Percentiles rank a stretch among this genome's conserved stretches.
Evolutionary conservation across 2,113 vertebrate species (phyloP).

Genomic region (Seriola quinqueradiata): DNA sequence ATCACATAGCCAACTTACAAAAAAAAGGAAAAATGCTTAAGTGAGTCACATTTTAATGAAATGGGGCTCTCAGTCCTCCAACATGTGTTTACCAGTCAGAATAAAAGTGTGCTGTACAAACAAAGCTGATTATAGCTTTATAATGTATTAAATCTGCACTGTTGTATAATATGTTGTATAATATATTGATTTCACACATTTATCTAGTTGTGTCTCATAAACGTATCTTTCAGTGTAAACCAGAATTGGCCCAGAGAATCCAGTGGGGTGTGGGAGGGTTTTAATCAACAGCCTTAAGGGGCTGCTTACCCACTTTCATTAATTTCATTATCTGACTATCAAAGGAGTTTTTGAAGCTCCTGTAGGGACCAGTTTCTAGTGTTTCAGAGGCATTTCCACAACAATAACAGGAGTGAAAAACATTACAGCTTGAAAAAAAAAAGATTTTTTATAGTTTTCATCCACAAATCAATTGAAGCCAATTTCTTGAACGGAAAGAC

Average conservation of each 20-base stretch:
- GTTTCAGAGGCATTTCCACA: slow-evolving; percentile 1
- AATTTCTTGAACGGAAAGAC: neutral
- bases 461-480: neutral
- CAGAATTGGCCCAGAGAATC: neutral
- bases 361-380: neutral
- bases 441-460: no score
- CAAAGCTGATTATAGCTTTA: no score
- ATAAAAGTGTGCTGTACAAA: no score
- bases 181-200: no score
- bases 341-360: slow-evolving; percentile 31
- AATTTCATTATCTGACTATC: slow-evolving; percentile 26
- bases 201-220: neutral
- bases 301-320: slow-evolving; percentile 43
- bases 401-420: neutral
- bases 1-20: no score
- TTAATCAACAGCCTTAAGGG: slow-evolving; percentile 40
- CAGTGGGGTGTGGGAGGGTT: slow-evolving; percentile 5
- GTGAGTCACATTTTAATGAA: neutral
- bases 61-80: no score
- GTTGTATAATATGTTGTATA: slow-evolving; percentile 2
- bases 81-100: no score
- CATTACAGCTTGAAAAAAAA: no score
- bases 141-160: neutral
- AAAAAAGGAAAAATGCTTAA: neutral
- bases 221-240: neutral